Evolutionary conservation across 2,888 invertebrate species (phyloP), one percentile per base, ranked within the genome.

Genomic region (Netelia melanura): DNA sequence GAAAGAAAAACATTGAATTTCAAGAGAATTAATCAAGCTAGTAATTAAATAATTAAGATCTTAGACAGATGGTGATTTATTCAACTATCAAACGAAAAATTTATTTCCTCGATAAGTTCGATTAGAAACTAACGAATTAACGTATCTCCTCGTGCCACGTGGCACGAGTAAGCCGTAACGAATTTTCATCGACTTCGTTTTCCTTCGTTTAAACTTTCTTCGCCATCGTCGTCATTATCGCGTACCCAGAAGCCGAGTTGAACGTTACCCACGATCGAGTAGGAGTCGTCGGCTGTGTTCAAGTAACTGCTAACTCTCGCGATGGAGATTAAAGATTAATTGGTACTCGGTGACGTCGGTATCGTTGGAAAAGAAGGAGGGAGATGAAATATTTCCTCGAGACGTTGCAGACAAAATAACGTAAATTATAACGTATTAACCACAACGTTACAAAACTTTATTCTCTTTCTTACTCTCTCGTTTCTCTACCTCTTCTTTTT

Each of bases 251-350:
- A 43, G 58, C 44, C 43, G 43, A 58, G 38, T 17, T n/a, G 17
- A 14, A 17, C 43, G 30, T 70, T 70, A 43, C 30, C 58, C 38
- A 52, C 52, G 52, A 52, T 43, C 58, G 10, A 44, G 61, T 14
- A 44, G n/a, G 9, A 21, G n/a, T 61, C 44, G 61, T 72, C 61
- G 38, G 72, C 21, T 71, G 21, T 38, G 11, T 56, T 58, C 21
- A 58, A 71, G 56, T 58, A 52, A 30, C 30, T 5, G 3, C 14
- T 14, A 14, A 11, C 3, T 52, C 52, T 54, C 21, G 25, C 23
- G 43, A 61, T 72, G 61, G 17, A 71, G 58, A 72, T 72, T 72
- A 61, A n/a, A 43, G 72, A 61, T 72, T 72, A 61, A 72, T 72
- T 61, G 72, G 43, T 58, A 72, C 11, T 70, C 72, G 30, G 72